Evolutionary conservation across 2,888 invertebrate species (phyloP).

Genomic region (Helleia helle): DNA sequence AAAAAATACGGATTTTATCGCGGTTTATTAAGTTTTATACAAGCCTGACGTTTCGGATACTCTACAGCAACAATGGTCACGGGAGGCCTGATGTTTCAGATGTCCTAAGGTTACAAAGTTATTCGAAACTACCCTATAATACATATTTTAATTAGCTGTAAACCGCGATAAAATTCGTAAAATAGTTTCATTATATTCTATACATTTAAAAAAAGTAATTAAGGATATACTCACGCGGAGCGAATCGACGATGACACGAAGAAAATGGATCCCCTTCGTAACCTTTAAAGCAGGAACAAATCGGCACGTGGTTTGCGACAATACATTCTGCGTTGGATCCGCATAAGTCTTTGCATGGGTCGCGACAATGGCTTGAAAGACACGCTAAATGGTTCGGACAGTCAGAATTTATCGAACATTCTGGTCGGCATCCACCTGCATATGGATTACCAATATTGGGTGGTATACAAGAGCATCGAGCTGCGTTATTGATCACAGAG

Average conservation of each 20-base stretch:
- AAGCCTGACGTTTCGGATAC: too few species aligned
- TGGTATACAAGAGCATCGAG: constrained; percentile 88
- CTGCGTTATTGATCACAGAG: constrained; percentile 77
- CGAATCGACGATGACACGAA: constrained; percentile 78
- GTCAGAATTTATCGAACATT: constrained; percentile 87
- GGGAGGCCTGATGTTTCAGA: too few species aligned
- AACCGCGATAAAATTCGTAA: too few species aligned
- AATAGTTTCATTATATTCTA: too few species aligned
- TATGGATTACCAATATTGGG: constrained; percentile 92
- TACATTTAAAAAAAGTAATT: too few species aligned
- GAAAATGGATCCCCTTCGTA: constrained; percentile 89
- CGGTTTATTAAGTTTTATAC: too few species aligned
- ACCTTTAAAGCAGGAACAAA: constrained; percentile 84
- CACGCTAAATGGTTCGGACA: constrained; percentile 86
- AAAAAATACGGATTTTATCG: too few species aligned
- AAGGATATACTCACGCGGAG: constrained; percentile 68
- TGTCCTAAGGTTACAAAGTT: too few species aligned
- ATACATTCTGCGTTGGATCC: constrained; percentile 87
- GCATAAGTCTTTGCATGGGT: constrained; percentile 89
- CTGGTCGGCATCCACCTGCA: constrained; percentile 87
- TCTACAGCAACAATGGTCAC: too few species aligned
- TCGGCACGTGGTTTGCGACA: constrained; percentile 87
- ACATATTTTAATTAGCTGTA: too few species aligned
- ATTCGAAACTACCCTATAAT: too few species aligned
- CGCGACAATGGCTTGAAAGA: constrained; percentile 87